Percentiles rank a stretch among this genome's conserved stretches.
phyloP scores from a whole-genome alignment of 2,113 vertebrate genomes.

The Bucco capensis region DNA sequence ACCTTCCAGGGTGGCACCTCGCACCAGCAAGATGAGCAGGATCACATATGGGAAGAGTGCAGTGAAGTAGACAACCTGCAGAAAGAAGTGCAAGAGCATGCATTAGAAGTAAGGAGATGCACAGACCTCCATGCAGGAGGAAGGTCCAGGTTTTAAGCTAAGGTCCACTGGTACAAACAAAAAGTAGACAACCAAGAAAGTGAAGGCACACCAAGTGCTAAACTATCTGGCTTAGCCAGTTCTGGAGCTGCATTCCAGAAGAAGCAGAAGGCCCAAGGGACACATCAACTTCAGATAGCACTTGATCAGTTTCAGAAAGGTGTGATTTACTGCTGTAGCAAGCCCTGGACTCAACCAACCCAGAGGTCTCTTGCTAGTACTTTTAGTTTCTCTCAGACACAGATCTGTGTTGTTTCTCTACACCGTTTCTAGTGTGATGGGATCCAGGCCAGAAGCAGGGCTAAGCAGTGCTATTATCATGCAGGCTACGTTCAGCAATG shows the following conservation, averaged over 20 bases:
- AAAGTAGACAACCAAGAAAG: background rate
- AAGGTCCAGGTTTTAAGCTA: background rate
- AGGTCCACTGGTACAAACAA: background rate
- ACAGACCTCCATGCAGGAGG: background rate
- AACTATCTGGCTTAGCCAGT: background rate
- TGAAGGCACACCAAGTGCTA: background rate
- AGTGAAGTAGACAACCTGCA: slow-evolving; percentile 94
- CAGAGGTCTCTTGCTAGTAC: background rate
- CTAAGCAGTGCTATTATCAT: background rate
- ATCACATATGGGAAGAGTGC: slow-evolving; percentile 90
- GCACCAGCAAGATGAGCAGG: slow-evolving; percentile 85
- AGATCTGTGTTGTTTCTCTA: background rate
- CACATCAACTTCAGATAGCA: background rate
- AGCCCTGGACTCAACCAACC: background rate
- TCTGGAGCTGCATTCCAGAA: slow-evolving; percentile 36
- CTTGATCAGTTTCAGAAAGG: background rate
- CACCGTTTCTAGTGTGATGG: rapidly evolving
- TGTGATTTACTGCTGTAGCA: background rate
- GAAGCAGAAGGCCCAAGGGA: background rate
- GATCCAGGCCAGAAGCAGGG: background rate
- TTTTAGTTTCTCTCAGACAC: background rate
- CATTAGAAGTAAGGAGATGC: background rate
- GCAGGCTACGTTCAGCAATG: background rate
- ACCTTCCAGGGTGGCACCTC: slow-evolving; percentile 89
- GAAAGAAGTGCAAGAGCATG: background rate